Evolutionary conservation across 2,888 invertebrate genomes (phyloP).

Genomic region (Parnassius mnemosyne): DNA sequence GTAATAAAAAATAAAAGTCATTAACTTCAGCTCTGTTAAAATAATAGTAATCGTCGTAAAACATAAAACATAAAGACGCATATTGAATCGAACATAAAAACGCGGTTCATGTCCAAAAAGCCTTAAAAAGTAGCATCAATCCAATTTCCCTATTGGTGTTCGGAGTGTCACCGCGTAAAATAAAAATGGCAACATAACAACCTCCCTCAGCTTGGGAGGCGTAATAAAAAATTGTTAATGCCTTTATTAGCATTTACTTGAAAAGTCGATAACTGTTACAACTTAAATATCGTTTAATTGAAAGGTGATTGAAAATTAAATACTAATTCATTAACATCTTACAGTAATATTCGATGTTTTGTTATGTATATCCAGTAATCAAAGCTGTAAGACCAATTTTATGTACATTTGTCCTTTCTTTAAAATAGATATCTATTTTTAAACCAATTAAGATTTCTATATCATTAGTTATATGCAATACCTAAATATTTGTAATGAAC

Average conservation of each 20-base stretch:
- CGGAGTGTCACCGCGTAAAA: slow-evolving; percentile 74
- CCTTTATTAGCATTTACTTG: slow-evolving; percentile 49
- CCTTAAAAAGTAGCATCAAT: slow-evolving; percentile 76
- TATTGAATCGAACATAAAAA: slow-evolving; percentile 69
- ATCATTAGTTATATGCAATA: no score
- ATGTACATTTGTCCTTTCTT: no score
- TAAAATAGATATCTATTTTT: no score
- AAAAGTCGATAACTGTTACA: not conserved
- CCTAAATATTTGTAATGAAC: not conserved
- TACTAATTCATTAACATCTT: no score
- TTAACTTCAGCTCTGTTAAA: slow-evolving; percentile 30
- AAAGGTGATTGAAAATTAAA: no score
- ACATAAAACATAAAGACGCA: slow-evolving; percentile 62
- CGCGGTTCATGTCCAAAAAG: slow-evolving; percentile 69
- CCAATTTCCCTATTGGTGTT: slow-evolving; percentile 77
- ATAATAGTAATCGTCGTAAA: slow-evolving; percentile 59
- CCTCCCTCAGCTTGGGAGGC: slow-evolving; percentile 50
- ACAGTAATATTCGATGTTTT: no score
- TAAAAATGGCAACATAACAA: slow-evolving; percentile 73
- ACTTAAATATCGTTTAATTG: no score
- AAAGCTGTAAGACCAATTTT: no score
- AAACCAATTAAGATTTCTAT: no score
- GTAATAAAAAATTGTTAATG: slow-evolving; percentile 72
- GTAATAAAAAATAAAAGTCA: slow-evolving; percentile 28
- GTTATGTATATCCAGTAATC: no score